These are phyloP conservation scores for Poeciliopsis turrubarensis DNA, from an alignment of 2,113 vertebrate species.

Conservation along the genomic window DNA sequence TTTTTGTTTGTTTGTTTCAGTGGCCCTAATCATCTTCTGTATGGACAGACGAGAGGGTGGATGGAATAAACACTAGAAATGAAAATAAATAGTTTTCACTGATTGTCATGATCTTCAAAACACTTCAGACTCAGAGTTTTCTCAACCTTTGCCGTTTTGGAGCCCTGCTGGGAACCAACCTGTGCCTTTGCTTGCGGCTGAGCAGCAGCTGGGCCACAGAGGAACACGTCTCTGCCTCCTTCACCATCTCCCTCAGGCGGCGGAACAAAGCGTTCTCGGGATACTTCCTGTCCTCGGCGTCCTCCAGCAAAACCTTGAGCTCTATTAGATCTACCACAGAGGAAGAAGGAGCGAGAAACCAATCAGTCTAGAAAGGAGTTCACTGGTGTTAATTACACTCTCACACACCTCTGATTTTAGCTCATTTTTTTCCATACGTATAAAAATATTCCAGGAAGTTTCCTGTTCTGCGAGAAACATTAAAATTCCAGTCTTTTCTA, in stretches of 20 bases:
- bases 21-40: no score
- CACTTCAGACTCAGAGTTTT: no score
- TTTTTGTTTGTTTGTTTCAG: no score
- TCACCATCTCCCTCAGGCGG: slow-evolving; percentile 91
- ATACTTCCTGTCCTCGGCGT: slow-evolving; percentile 96
- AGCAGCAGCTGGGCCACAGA: slow-evolving; percentile 97
- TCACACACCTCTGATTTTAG: neutral
- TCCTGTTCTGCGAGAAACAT: no score
- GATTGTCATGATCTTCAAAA: no score
- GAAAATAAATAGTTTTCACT: no score
- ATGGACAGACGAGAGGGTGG: no score
- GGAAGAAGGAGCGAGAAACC: neutral
- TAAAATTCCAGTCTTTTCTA: neutral
- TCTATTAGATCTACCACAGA: slow-evolving; percentile 88
- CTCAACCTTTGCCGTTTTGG: no score
- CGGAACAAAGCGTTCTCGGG: slow-evolving; percentile 93
- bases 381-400: neutral
- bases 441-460: neutral
- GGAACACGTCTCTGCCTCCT: slow-evolving; percentile 97
- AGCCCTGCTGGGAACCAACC: slow-evolving; percentile 72
- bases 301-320: slow-evolving; percentile 93
- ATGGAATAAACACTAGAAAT: no score
- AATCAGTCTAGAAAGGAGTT: neutral
- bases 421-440: neutral
- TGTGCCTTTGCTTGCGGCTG: slow-evolving; percentile 95